Evolutionary conservation across 2,113 vertebrate species (phyloP).

Genomic region (Myiopsitta monachus): DNA sequence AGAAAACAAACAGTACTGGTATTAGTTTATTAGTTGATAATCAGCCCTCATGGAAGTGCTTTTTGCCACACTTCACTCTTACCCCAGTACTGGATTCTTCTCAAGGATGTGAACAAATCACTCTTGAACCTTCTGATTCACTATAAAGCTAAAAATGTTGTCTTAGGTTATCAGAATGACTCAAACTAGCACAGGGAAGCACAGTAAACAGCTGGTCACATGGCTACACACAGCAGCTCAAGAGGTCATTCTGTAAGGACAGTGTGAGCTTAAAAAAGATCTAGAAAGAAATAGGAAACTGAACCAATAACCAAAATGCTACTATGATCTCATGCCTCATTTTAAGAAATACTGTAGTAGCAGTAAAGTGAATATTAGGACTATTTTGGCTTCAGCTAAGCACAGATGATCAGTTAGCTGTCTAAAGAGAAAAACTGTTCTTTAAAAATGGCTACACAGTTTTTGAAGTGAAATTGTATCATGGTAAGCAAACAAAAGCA

Average conservation of each 20-base stretch:
- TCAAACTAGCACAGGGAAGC: conserved; percentile 34
- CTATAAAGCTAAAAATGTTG: conserved; percentile 1
- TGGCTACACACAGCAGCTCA: conserved; percentile 39
- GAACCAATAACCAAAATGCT: conserved; percentile 74
- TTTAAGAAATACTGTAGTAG: conserved; percentile 72
- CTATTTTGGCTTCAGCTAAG: conserved; percentile 79
- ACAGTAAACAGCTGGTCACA: conserved; percentile 71
- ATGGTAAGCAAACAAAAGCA: conserved; percentile 36
- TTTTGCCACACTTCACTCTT: neutral
- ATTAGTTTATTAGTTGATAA: neutral
- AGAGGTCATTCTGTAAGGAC: conserved; percentile 70
- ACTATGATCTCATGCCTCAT: conserved; percentile 78
- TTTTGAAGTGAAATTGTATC: conserved; percentile 66
- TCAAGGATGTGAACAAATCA: neutral
- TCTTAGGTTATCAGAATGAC: conserved; percentile 49
- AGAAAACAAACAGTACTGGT: neutral
- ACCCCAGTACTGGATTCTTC: neutral
- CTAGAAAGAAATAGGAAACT: conserved; percentile 75
- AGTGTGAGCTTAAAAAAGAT: conserved; percentile 71
- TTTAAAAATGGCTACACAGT: conserved; percentile 56
- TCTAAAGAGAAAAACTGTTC: conserved; percentile 65
- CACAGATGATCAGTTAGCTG: conserved; percentile 60
- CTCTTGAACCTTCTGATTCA: neutral
- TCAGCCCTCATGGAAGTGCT: neutral
- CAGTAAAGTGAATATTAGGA: conserved; percentile 76